Evolutionary conservation across 1,140 invertebrate species (phyloP).

Genomic region (Papilio xuthus): DNA sequence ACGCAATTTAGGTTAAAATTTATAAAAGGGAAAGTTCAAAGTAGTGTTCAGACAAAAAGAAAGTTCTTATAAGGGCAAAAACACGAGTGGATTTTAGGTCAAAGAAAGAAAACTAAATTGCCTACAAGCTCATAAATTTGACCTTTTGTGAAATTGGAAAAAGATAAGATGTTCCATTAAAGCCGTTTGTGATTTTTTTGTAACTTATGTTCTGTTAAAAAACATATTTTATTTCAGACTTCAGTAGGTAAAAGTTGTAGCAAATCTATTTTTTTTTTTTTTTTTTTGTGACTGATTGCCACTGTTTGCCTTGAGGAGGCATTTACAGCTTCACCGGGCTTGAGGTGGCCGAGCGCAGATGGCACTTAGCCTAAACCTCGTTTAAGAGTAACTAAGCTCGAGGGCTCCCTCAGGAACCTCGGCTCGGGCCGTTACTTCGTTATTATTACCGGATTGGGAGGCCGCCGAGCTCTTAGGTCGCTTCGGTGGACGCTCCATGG

Average conservation of each 20-base stretch:
- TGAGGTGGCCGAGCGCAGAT: no score
- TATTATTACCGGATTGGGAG: no score
- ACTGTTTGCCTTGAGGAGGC: no score
- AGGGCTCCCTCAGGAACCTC: no score
- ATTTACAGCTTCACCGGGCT: no score
- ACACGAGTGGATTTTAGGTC: not conserved
- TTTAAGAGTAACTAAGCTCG: no score
- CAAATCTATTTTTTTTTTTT: no score
- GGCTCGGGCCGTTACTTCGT: no score
- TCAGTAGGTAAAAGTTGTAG: not conserved
- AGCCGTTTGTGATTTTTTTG: not conserved
- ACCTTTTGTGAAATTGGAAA: conserved; percentile 9
- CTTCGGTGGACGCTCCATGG: no score
- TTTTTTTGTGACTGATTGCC: no score
- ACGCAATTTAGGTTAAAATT: not conserved
- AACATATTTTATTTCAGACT: not conserved
- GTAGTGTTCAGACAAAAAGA: not conserved
- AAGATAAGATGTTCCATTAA: conserved; percentile 21
- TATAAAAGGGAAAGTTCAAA: not conserved
- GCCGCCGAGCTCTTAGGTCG: no score
- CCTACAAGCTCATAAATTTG: not conserved
- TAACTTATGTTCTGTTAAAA: conserved; percentile 9
- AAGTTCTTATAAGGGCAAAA: not conserved
- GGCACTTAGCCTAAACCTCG: no score
- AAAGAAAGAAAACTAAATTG: conserved; percentile 11